Percentiles rank a stretch among this genome's conserved stretches.
phyloP scores from a whole-genome alignment of 2,797 vertebrate species.

The Manis pentadactyla region DNA sequence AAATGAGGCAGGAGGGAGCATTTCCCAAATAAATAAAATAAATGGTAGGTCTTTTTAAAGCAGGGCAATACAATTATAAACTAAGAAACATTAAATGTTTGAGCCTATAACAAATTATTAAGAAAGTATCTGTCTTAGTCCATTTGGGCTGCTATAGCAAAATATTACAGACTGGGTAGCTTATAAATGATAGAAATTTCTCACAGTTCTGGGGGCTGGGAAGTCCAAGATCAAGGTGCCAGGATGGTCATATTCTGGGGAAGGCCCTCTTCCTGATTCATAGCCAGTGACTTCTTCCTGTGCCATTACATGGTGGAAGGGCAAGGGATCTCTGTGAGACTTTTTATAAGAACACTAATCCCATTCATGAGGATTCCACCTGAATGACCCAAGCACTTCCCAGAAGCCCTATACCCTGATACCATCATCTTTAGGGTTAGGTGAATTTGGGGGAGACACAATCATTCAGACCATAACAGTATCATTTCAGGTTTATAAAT shows the following conservation, averaged over 20 bases:
- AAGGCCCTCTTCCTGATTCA: not conserved
- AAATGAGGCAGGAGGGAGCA: not conserved
- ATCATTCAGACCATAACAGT: not conserved
- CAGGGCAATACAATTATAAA: slow-evolving; percentile 28
- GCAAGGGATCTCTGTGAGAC: not conserved
- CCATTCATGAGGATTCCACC: not conserved
- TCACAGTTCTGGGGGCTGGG: not conserved
- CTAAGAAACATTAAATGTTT: not conserved
- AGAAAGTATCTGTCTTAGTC: not conserved
- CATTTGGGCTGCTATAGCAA: not conserved
- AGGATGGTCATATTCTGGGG: not conserved
- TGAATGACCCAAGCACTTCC: not conserved
- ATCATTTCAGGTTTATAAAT: not conserved
- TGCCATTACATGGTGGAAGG: not conserved
- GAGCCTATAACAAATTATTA: not conserved
- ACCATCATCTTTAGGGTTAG: not conserved
- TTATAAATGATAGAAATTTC: not conserved
- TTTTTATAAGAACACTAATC: not conserved
- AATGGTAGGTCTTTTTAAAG: not conserved
- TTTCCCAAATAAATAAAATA: not conserved
- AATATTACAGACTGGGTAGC: not conserved
- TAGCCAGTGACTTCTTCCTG: not conserved
- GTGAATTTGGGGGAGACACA: not conserved
- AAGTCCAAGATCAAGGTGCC: not conserved
- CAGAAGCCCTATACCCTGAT: not conserved